A percentile compares a stretch with the other conserved stretches of the same genome.
Evolutionary conservation across 1,140 invertebrate species (phyloP).

Genomic region (Drosophila kanapiae): DNA sequence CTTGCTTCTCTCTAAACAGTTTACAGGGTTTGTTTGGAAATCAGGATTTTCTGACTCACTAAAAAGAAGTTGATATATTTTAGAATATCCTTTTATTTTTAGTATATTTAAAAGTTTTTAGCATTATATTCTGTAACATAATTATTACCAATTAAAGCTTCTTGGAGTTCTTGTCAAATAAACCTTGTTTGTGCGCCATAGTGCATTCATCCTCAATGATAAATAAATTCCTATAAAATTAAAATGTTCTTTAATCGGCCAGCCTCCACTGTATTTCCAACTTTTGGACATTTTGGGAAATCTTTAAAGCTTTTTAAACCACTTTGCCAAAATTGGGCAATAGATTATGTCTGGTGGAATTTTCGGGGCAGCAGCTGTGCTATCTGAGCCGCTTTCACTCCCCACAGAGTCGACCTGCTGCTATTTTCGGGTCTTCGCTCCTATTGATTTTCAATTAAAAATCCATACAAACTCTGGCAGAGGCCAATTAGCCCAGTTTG

Average conservation of each 20-base stretch:
- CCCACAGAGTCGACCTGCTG: not conserved
- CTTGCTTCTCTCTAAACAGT: not conserved
- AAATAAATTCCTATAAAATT: too few relatives aligned
- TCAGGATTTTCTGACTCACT: not conserved
- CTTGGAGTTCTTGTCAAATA: too few relatives aligned
- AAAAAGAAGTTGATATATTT: not conserved
- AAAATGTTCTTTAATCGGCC: not conserved
- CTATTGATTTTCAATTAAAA: constrained; percentile 83
- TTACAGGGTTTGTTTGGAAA: constrained; percentile 2
- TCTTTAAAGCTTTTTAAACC: constrained; percentile 24
- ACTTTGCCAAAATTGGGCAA: constrained; percentile 45
- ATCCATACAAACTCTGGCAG: constrained; percentile 64
- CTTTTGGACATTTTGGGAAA: not conserved
- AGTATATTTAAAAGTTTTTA: not conserved
- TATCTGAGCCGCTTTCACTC: constrained; percentile 13
- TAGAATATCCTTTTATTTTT: too few relatives aligned
- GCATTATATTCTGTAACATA: too few relatives aligned
- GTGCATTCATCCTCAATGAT: not conserved
- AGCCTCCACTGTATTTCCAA: too few relatives aligned
- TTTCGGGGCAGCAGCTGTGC: constrained; percentile 32
- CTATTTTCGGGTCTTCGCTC: constrained; percentile 31
- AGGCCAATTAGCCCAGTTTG: constrained; percentile 80
- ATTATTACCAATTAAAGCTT: too few relatives aligned
- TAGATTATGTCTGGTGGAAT: constrained; percentile 42
- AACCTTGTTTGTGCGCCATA: not conserved